phyloP scores from a whole-genome alignment of 2,888 invertebrate genomes.

The Taphrorychus bicolor region DNA sequence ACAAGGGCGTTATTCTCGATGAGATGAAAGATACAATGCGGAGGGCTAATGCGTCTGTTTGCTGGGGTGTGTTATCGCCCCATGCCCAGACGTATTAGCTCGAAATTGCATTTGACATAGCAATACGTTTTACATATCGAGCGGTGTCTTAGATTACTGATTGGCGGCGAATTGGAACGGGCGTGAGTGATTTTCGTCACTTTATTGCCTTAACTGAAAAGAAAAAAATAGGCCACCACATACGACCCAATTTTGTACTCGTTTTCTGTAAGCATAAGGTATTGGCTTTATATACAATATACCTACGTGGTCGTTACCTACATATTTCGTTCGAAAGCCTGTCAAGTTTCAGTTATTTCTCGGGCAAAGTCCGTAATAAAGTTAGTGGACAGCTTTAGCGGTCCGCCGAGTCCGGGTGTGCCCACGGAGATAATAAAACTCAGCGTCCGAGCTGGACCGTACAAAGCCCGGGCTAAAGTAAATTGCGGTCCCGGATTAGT shows the following conservation, averaged over 20 bases:
- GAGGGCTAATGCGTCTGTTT: conserved; percentile 26
- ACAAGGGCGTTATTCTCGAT: conserved; percentile 30
- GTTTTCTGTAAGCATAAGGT: too few species aligned
- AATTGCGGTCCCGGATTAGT: conserved; percentile 61
- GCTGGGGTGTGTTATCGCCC: conserved; percentile 37
- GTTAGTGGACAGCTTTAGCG: conserved; percentile 59
- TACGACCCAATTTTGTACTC: too few species aligned
- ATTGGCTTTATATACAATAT: too few species aligned
- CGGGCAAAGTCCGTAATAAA: conserved; percentile 55
- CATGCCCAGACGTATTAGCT: conserved; percentile 36
- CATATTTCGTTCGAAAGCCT: conserved; percentile 19
- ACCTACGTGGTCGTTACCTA: not conserved
- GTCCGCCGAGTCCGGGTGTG: conserved; percentile 47
- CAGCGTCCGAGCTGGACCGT: conserved; percentile 59
- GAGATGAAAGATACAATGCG: conserved; percentile 37
- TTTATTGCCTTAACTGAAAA: too few species aligned
- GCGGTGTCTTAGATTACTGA: conserved; percentile 19
- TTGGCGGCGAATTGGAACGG: conserved; percentile 14
- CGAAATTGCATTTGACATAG: conserved; percentile 34
- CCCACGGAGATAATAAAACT: conserved; percentile 60
- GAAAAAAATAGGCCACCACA: too few species aligned
- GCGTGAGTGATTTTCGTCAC: too few species aligned
- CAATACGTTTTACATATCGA: conserved; percentile 36
- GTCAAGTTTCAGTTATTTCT: conserved; percentile 36
- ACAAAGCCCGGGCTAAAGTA: conserved; percentile 60